Percentiles rank a stretch among this genome's conserved stretches.
Evolutionary conservation across 2,888 invertebrate genomes (phyloP).

Genomic region (Metopia argyrocephala): DNA sequence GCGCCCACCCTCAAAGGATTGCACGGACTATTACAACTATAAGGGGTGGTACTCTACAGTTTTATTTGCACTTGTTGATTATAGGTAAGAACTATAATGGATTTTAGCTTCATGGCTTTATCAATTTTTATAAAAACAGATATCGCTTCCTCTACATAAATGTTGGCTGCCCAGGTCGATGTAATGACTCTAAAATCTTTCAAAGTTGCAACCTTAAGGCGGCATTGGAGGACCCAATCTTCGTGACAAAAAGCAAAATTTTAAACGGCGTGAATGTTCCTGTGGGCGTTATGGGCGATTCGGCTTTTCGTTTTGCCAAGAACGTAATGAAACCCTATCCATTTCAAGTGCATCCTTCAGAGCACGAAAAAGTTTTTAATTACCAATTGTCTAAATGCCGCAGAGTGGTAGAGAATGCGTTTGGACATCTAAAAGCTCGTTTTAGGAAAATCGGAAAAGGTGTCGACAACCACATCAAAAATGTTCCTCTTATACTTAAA

Average conservation of each 20-base stretch:
- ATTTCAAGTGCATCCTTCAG: neutral
- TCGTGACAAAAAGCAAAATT: slow-evolving; percentile 5
- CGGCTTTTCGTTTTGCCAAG: neutral
- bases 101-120: neutral
- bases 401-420: slow-evolving; percentile 48
- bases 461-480: slow-evolving; percentile 1
- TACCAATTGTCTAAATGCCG: slow-evolving; percentile 39
- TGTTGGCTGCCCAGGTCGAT: slow-evolving; percentile 42
- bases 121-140: slow-evolving; percentile 5
- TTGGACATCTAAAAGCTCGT: slow-evolving; percentile 53
- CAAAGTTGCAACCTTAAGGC: slow-evolving; percentile 6
- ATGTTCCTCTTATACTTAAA: neutral
- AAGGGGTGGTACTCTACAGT: too few relatives aligned
- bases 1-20: too few relatives aligned
- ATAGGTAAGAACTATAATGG: slow-evolving; percentile 18
- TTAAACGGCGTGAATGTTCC: too few relatives aligned
- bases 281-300: neutral
- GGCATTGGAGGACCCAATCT: neutral
- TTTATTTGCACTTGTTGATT: too few relatives aligned
- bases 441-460: slow-evolving; percentile 52
- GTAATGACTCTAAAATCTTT: slow-evolving; percentile 15
- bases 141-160: slow-evolving; percentile 46
- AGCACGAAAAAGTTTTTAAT: slow-evolving; percentile 40
- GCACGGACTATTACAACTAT: too few relatives aligned
- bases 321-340: slow-evolving; percentile 49